A percentile compares a stretch with the other conserved stretches of the same genome.
These are phyloP conservation scores for Nasonovia ribisnigri DNA, from an alignment of 2,888 invertebrate genomes.

Conservation along the genomic window DNA sequence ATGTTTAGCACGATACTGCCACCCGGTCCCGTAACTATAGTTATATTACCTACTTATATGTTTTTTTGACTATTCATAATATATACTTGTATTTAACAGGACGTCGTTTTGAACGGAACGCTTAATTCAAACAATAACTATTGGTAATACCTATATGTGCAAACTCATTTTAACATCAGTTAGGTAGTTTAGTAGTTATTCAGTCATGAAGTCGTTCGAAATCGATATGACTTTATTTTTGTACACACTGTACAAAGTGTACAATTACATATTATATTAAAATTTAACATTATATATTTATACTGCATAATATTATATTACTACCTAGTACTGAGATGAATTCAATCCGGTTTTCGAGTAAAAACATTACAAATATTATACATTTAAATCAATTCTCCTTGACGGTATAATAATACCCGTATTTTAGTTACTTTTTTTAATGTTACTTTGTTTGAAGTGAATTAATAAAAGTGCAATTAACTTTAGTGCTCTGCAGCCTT, in stretches of 20 bases:
- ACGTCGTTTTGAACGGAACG: neutral
- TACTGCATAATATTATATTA: neutral
- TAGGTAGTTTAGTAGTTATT: neutral
- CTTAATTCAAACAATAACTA: neutral
- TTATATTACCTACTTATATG: neutral
- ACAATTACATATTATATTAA: neutral
- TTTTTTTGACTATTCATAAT: no score
- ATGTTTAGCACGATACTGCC: no score
- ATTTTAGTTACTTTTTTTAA: conserved; percentile 8
- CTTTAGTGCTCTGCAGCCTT: neutral
- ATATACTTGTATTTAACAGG: neutral
- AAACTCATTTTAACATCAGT: neutral
- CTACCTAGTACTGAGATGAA: neutral
- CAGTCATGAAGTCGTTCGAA: neutral
- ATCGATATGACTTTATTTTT: neutral
- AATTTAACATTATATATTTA: neutral
- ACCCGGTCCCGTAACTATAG: no score
- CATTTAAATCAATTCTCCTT: conserved; percentile 32
- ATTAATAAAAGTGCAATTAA: conserved; percentile 31
- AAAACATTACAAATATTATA: neutral
- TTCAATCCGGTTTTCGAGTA: conserved; percentile 34
- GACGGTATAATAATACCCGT: conserved; percentile 34
- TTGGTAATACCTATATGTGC: neutral
- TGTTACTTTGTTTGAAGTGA: neutral
- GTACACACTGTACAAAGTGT: neutral